These are phyloP conservation scores for Zaprionus camerounensis DNA, from an alignment of 1,140 invertebrate species.

Conservation along the genomic window DNA sequence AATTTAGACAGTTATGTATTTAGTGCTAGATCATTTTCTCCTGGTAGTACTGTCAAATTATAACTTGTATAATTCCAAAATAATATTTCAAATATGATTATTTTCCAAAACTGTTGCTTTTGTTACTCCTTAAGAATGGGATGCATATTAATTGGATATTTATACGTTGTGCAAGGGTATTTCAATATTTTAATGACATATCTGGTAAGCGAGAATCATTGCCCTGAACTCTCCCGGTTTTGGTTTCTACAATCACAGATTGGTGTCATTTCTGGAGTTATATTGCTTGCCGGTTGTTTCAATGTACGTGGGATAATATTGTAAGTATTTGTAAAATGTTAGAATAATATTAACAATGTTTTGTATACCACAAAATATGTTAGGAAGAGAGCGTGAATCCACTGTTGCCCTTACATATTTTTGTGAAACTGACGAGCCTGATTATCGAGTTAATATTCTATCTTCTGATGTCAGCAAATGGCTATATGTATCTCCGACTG, in stretches of 20 bases:
- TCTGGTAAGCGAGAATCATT: not conserved
- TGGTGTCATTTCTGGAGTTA: constrained; percentile 7
- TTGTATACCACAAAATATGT: not conserved
- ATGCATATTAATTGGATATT: constrained; percentile 6
- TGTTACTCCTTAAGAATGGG: constrained; percentile 18
- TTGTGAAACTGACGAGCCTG: constrained; percentile 30
- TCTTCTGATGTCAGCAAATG: constrained; percentile 13
- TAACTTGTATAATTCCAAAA: not conserved
- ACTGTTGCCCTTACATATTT: constrained; percentile 47
- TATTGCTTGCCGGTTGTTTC: constrained; percentile 5
- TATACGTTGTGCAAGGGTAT: not conserved
- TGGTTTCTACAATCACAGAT: constrained; percentile 21
- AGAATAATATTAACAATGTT: not conserved
- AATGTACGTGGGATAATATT: constrained; percentile 3
- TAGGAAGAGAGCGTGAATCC: not conserved
- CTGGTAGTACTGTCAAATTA: constrained; percentile 4
- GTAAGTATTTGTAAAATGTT: not conserved
- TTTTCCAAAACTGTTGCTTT: constrained; percentile 20
- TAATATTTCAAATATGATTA: constrained; percentile 11
- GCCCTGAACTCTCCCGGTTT: not conserved
- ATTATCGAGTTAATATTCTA: constrained; percentile 45
- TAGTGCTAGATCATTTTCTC: not conserved
- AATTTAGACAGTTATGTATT: too few species aligned
- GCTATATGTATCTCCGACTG: too few species aligned
- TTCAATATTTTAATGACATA: not conserved